Evolutionary conservation across 2,113 vertebrate genomes (phyloP).

Genomic region (Mungos mungo): DNA sequence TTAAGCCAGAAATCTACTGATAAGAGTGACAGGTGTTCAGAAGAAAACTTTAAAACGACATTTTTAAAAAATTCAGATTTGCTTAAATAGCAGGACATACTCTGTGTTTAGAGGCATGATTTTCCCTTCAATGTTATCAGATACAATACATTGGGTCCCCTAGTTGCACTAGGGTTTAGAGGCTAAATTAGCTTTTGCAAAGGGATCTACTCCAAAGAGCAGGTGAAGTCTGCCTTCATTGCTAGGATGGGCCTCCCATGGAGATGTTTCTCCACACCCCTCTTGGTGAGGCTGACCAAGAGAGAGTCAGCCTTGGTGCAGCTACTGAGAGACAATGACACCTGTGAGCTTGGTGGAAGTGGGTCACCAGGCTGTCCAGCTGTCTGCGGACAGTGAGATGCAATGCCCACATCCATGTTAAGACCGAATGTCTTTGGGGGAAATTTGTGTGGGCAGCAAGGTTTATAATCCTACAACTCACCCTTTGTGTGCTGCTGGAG

Average conservation of each 20-base stretch:
- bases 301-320: background rate
- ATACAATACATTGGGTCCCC: background rate
- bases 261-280: background rate
- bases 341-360: background rate
- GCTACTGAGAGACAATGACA: background rate
- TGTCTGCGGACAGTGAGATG: background rate
- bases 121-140: too few species aligned
- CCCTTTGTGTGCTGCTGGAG: too few species aligned
- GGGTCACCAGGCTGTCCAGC: background rate
- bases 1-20: too few species aligned
- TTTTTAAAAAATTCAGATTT: background rate
- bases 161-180: background rate
- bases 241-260: too few species aligned
- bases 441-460: background rate
- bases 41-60: background rate
- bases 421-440: background rate
- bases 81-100: background rate
- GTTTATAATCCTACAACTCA: rapidly evolving
- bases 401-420: rapidly evolving
- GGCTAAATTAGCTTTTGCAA: background rate
- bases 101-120: background rate
- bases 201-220: background rate
- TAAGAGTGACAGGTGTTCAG: background rate
- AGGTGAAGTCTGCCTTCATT: too few species aligned
- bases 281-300: background rate